A percentile compares a stretch with the other conserved stretches of the same genome.
phyloP scores from a whole-genome alignment of 1,140 invertebrate genomes.

The Drosophila suzukii region DNA sequence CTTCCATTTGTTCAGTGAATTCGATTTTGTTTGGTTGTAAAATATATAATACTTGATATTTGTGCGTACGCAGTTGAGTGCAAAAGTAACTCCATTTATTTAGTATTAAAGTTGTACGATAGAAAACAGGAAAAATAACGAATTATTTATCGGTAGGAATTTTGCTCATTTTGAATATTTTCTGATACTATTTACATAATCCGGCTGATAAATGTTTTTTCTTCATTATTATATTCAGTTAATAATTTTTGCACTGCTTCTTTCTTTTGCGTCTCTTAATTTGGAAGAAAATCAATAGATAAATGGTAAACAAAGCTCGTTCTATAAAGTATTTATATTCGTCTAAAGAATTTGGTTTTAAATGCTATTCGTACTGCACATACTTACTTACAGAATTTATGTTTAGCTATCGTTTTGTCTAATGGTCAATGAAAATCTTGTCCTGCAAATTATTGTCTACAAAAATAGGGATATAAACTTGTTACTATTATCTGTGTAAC shows the following conservation, averaged over 20 bases:
- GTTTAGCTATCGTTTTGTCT: constrained; percentile 63
- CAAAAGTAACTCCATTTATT: constrained; percentile 43
- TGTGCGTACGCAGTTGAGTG: constrained; percentile 67
- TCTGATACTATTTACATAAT: constrained; percentile 71
- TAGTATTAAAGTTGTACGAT: constrained; percentile 44
- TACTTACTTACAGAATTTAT: constrained; percentile 37
- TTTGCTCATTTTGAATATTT: constrained; percentile 72
- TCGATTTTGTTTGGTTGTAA: constrained; percentile 50
- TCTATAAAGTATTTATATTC: constrained; percentile 25
- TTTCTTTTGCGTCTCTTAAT: constrained; percentile 25
- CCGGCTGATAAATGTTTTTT: constrained; percentile 24
- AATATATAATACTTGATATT: constrained; percentile 71
- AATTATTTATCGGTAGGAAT: constrained; percentile 75
- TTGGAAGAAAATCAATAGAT: constrained; percentile 21
- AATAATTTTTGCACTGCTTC: constrained; percentile 19
- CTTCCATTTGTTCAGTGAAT: constrained; percentile 70
- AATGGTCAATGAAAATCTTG: constrained; percentile 39
- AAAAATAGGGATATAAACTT: constrained; percentile 67
- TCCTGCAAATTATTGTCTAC: constrained; percentile 78
- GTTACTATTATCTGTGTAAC: constrained; percentile 35
- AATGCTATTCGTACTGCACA: constrained; percentile 37
- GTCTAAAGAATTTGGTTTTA: constrained; percentile 44
- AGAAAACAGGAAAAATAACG: constrained; percentile 52
- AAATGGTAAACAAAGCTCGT: constrained; percentile 35
- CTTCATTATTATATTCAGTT: constrained; percentile 4